Conservation (phyloP, 2,888 invertebrate genomes). For the Diarsia dahlii region DNA sequence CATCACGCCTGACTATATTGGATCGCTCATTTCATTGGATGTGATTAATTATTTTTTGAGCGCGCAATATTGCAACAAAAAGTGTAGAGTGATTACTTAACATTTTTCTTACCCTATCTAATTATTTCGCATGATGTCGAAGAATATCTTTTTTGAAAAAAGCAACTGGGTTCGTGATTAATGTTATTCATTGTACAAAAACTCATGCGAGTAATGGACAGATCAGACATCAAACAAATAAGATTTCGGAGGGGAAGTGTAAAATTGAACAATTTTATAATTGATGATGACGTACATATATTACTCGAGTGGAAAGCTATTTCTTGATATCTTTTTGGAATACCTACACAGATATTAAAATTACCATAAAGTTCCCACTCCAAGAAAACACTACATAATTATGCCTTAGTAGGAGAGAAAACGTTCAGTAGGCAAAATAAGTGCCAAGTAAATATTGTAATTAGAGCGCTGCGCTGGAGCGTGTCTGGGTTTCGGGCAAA, state of each 20-base stretch:
- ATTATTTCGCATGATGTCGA: not conserved
- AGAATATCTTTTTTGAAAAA: slow-evolving; percentile 4
- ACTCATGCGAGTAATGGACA: no score
- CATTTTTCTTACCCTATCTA: no score
- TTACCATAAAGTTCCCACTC: not conserved
- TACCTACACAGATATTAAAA: not conserved
- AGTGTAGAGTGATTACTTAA: not conserved
- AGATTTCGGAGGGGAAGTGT: not conserved
- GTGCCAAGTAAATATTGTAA: slow-evolving; percentile 62
- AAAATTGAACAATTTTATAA: not conserved
- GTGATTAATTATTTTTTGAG: not conserved
- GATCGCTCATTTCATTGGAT: not conserved
- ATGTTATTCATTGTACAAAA: not conserved
- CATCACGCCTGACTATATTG: not conserved
- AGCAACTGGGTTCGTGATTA: not conserved
- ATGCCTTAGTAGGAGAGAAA: not conserved
- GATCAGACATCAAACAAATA: not conserved
- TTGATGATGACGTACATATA: not conserved
- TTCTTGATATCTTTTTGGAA: not conserved
- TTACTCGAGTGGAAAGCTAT: not conserved
- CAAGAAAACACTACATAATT: not conserved
- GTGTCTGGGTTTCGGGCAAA: not conserved
- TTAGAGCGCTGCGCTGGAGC: slow-evolving; percentile 38
- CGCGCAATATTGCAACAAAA: not conserved
- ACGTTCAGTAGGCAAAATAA: not conserved